These are phyloP conservation scores for Amphipoea lucens DNA, from an alignment of 2,888 invertebrate species.

Conservation along the genomic window DNA sequence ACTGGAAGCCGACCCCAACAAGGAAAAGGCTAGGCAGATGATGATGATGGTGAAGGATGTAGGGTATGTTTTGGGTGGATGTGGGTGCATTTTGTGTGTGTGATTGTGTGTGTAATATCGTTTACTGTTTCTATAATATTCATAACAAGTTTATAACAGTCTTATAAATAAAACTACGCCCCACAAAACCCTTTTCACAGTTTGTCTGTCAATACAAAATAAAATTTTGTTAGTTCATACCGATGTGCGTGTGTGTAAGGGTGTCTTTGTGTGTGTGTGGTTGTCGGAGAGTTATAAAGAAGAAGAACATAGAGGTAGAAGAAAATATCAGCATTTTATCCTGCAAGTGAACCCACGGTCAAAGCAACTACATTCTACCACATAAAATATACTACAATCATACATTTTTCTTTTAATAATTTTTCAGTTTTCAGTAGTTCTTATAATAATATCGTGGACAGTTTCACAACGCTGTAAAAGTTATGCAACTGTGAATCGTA, in stretches of 20 bases:
- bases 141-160: neutral
- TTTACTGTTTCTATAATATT: neutral
- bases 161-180: neutral
- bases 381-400: neutral
- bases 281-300: neutral
- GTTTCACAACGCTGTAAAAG: constrained; percentile 11
- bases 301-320: neutral
- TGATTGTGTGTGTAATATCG: neutral
- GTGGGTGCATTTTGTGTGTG: neutral
- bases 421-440: constrained; percentile 14
- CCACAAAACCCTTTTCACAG: neutral
- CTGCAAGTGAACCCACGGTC: neutral
- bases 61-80: neutral
- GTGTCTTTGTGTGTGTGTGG: neutral
- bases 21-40: too few relatives aligned
- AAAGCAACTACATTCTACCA: neutral
- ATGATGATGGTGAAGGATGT: too few relatives aligned
- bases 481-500: constrained; percentile 32
- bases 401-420: neutral
- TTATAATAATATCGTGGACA: constrained; percentile 20
- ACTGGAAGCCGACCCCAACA: too few relatives aligned
- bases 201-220: neutral
- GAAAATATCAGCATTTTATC: neutral
- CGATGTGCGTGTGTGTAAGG: neutral
- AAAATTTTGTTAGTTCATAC: neutral